These are phyloP conservation scores for Mesoclemmys tuberculata DNA, from an alignment of 2,113 vertebrate species.

Conservation along the genomic window DNA sequence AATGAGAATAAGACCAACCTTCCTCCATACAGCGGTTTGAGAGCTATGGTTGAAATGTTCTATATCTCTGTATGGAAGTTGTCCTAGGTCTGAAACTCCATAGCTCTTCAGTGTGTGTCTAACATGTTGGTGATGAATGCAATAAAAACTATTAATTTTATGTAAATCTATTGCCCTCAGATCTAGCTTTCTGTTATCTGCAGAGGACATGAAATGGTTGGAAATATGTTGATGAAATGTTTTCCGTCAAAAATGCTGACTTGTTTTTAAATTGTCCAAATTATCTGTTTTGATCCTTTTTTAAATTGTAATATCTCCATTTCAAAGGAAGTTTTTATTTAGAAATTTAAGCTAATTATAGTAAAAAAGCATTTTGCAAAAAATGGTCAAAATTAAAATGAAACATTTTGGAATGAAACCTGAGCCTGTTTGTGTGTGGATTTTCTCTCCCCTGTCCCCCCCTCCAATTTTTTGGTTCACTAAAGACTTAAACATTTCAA, in stretches of 20 bases:
- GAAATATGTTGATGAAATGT: not conserved
- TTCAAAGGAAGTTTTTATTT: not conserved
- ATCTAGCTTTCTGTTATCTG: not conserved
- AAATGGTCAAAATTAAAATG: not conserved
- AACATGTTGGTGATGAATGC: not conserved
- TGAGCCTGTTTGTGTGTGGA: not conserved
- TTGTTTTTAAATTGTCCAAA: not conserved
- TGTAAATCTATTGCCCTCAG: not conserved
- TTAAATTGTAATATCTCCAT: not conserved
- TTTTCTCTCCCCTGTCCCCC: no score
- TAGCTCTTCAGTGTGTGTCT: not conserved
- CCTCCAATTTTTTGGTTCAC: not conserved
- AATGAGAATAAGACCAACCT: not conserved
- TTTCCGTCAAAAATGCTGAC: not conserved
- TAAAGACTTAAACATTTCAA: not conserved
- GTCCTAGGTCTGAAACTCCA: not conserved
- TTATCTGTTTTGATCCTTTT: not conserved
- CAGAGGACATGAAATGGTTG: not conserved
- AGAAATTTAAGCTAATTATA: not conserved
- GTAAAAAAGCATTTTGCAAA: not conserved
- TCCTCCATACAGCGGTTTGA: not conserved
- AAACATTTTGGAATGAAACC: not conserved
- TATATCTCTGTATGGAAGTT: not conserved
- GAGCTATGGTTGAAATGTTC: not conserved
- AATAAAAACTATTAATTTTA: not conserved